Evolutionary conservation across 2,113 vertebrate genomes (phyloP), one percentile per base, ranked within the genome.

Genomic region (Neolamprologus tretocephalus): DNA sequence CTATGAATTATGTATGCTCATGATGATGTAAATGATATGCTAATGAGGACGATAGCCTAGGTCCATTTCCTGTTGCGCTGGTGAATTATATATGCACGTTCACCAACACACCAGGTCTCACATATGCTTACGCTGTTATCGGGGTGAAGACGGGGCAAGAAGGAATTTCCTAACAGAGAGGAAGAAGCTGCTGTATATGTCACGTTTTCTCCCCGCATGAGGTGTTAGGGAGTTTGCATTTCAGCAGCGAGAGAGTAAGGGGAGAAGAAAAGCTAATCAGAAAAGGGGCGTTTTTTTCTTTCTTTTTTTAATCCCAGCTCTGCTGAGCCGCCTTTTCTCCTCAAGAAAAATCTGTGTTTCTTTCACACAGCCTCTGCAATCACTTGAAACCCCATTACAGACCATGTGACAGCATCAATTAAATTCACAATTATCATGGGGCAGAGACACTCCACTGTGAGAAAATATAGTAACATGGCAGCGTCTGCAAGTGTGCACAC

Each of bases 341-440:
- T 85, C 53, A 78, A 88, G 89, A 92, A 92, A 92, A 92, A 90
- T 89, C 81, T 91, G 89, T 90, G 82, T 90, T 92, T 92, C 83
- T 89, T 82, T 91, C 86, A 89, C 87, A 78, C 88, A 91, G 89
- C 85, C 86, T 88, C 86, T 90, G 94, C 95, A 94, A 94, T 94
- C 93, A 94, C 92, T 95, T 95, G 90, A 93, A 95, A 95, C 91
- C 82, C 91, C 91, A 93, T 94, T 93, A 92, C 90, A 91, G 89
- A 89, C 89, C 92, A 91, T 95, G 93, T 95, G 94, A 95, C 95
- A 93, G 93, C 92, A 94, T 95, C 94, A 94, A 95, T 96, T 96
- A 95, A 94, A 95, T 94, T 96, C 93, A 93, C 94, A 93, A 95
- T 96, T 95, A 96, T 93, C 91, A 94, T 8, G 84, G 89, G 92